Percentiles rank a stretch among this genome's conserved stretches.
These are phyloP conservation scores for Acanthoscelides obtectus DNA, from an alignment of 2,888 invertebrate species.

Conservation along the genomic window DNA sequence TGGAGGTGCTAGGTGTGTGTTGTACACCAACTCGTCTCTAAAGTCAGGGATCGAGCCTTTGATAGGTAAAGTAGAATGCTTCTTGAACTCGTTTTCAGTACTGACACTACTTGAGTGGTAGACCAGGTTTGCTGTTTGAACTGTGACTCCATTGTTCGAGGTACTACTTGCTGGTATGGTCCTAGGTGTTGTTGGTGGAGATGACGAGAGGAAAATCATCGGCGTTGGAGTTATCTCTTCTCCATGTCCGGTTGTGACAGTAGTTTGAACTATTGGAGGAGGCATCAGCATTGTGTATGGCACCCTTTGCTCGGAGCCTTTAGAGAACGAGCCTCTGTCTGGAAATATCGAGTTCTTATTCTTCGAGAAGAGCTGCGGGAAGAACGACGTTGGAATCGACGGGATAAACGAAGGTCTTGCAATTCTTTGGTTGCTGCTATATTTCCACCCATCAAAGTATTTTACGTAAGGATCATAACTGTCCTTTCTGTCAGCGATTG, in stretches of 20 bases:
- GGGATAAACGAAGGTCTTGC: slow-evolving; percentile 42
- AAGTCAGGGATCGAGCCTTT: slow-evolving; percentile 20
- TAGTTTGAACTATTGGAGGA: slow-evolving; percentile 51
- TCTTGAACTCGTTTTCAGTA: slow-evolving; percentile 47
- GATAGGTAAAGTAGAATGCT: slow-evolving; percentile 15
- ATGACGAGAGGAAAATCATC: slow-evolving; percentile 11
- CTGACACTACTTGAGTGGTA: slow-evolving; percentile 58
- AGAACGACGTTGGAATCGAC: slow-evolving; percentile 42
- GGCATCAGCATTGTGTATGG: slow-evolving; percentile 68
- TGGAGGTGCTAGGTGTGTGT: slow-evolving; percentile 28
- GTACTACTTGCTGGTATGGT: slow-evolving; percentile 21
- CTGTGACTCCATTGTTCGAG: slow-evolving; percentile 43
- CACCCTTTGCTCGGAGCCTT: slow-evolving; percentile 49
- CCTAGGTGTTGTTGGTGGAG: slow-evolving; percentile 18
- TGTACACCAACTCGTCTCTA: slow-evolving; percentile 23
- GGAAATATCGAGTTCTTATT: slow-evolving; percentile 35
- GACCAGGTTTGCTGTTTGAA: slow-evolving; percentile 61
- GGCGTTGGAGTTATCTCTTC: slow-evolving; percentile 43
- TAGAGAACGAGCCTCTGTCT: slow-evolving; percentile 32
- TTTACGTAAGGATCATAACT: slow-evolving; percentile 48
- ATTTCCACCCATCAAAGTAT: slow-evolving; percentile 50
- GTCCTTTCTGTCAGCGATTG: slow-evolving; percentile 40
- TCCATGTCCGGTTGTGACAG: not conserved
- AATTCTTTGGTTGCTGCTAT: slow-evolving; percentile 40
- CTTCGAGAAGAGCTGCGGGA: slow-evolving; percentile 26